A percentile compares a stretch with the other conserved stretches of the same genome.
Conservation (phyloP, 2,797 vertebrate genomes). For the Centropyge bicolor region DNA sequence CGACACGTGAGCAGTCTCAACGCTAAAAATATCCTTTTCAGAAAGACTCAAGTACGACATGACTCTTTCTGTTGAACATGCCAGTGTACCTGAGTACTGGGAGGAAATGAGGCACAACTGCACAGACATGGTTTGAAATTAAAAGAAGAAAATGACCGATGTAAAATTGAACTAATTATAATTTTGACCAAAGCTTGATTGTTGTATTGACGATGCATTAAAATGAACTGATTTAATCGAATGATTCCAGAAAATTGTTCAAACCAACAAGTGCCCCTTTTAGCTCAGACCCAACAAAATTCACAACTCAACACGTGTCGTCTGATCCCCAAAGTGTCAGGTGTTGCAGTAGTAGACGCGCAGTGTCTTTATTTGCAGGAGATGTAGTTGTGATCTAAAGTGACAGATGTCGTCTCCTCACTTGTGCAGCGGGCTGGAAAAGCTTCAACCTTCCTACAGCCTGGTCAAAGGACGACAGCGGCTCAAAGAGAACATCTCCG, state of each 20-base stretch:
- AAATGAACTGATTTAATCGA: not conserved
- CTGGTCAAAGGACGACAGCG: constrained; percentile 46
- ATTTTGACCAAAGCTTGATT: not conserved
- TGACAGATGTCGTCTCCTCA: constrained; percentile 50
- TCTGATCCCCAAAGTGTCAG: not conserved
- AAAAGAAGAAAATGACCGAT: not conserved
- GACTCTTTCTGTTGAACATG: constrained; percentile 1
- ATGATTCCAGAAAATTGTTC: not conserved
- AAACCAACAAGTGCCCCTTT: not conserved
- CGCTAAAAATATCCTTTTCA: constrained; percentile 57
- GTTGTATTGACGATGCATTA: no score
- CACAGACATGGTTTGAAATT: not conserved
- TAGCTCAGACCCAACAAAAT: not conserved
- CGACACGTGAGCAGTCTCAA: constrained; percentile 26
- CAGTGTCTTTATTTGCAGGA: not conserved
- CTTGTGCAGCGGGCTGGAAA: constrained; percentile 58
- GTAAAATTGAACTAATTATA: no score
- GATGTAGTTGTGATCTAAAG: constrained; percentile 26
- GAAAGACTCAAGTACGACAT: constrained; percentile 35
- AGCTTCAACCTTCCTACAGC: constrained; percentile 25
- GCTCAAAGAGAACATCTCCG: constrained; percentile 29
- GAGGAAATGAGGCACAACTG: not conserved
- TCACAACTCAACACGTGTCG: not conserved
- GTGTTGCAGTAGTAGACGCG: not conserved
- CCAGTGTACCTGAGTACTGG: not conserved